A percentile compares a stretch with the other conserved stretches of the same genome.
phyloP scores from a whole-genome alignment of 2,113 vertebrate species.

The Archilochus colubris region DNA sequence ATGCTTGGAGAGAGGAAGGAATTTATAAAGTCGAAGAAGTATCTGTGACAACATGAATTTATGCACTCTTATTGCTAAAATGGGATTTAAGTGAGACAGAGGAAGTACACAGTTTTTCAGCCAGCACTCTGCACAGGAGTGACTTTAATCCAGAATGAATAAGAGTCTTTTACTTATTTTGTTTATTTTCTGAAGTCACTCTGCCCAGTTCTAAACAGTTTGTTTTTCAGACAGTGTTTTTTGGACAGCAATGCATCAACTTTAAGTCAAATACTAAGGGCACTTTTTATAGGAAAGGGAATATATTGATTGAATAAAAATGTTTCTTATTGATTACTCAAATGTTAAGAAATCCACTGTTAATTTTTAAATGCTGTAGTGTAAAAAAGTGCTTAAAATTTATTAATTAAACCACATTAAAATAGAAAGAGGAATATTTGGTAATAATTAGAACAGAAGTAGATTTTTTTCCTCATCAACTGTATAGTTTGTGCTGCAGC shows the following conservation, averaged over 20 bases:
- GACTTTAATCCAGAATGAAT: slow-evolving; percentile 45
- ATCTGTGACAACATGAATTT: slow-evolving; percentile 10
- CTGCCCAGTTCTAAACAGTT: neutral
- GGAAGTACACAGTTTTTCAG: neutral
- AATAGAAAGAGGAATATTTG: neutral
- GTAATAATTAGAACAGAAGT: neutral
- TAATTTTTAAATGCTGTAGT: neutral
- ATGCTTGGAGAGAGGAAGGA: neutral
- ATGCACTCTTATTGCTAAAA: neutral
- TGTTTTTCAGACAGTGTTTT: neutral
- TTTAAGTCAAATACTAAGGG: neutral
- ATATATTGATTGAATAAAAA: neutral
- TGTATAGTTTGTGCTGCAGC: neutral
- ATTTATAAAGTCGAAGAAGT: neutral
- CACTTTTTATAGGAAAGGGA: neutral
- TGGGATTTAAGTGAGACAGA: neutral
- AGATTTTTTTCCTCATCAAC: neutral
- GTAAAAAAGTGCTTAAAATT: neutral
- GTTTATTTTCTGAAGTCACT: slow-evolving; percentile 17
- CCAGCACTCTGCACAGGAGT: neutral
- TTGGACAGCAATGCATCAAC: neutral
- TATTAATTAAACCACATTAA: neutral
- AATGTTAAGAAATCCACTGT: neutral
- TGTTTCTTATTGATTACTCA: neutral
- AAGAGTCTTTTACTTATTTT: slow-evolving; percentile 34